A percentile compares a stretch with the other conserved stretches of the same genome.
Evolutionary conservation across 1,140 invertebrate genomes (phyloP).

Genomic region (Oryctes rhinoceros): DNA sequence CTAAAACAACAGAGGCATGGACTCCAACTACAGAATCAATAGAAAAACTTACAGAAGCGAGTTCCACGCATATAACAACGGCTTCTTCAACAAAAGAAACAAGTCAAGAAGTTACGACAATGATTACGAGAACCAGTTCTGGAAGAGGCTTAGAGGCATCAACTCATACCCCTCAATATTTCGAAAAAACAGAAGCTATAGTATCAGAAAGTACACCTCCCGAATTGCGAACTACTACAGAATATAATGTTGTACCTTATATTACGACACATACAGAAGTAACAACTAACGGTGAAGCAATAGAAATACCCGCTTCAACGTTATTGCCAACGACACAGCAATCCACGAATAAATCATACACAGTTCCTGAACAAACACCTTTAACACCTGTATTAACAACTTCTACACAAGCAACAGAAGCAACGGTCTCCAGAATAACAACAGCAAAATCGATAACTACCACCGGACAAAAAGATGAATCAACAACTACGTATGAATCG

Average conservation of each 20-base stretch:
- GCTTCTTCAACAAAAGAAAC: not conserved
- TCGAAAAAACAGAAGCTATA: not conserved
- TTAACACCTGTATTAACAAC: too few species aligned
- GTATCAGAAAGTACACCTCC: not conserved
- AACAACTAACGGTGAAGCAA: not conserved
- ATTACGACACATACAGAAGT: not conserved
- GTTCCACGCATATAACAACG: not conserved
- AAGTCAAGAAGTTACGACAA: not conserved
- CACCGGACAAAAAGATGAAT: too few species aligned
- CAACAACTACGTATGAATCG: too few species aligned
- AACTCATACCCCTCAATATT: conserved; percentile 17
- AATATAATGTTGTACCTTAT: not conserved
- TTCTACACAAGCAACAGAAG: too few species aligned
- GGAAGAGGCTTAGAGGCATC: conserved; percentile 8
- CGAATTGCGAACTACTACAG: not conserved
- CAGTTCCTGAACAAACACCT: too few species aligned
- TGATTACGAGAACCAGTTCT: conserved; percentile 25
- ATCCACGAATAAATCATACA: too few species aligned
- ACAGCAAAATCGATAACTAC: too few species aligned
- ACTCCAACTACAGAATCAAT: too few species aligned
- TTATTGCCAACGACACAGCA: too few species aligned
- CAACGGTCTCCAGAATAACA: too few species aligned
- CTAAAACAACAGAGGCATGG: too few species aligned
- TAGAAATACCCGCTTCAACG: too few species aligned
- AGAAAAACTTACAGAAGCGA: not conserved